Evolutionary conservation across 2,888 invertebrate genomes (phyloP).

Genomic region (Trileptium ribeirensis): DNA sequence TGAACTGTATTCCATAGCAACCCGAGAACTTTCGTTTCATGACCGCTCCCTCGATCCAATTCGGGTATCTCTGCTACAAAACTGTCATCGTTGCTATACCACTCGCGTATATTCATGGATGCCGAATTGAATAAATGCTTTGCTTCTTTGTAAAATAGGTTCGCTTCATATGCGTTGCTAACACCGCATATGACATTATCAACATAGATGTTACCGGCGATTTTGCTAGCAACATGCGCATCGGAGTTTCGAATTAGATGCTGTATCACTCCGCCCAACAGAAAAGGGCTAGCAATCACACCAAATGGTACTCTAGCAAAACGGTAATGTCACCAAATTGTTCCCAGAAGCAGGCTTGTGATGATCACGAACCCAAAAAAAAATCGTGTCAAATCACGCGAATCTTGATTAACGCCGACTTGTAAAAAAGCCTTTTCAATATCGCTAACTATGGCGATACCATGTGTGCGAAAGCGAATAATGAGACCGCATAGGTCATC

Average conservation of each 20-base stretch:
- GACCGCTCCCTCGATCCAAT: neutral
- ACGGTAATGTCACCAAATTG: conserved; percentile 29
- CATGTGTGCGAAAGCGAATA: conserved; percentile 28
- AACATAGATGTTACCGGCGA: conserved; percentile 32
- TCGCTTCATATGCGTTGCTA: conserved; percentile 13
- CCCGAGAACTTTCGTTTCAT: conserved; percentile 16
- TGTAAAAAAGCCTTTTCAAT: conserved; percentile 40
- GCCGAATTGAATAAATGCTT: conserved; percentile 28
- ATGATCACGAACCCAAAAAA: conserved; percentile 29
- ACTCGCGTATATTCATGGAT: conserved; percentile 24
- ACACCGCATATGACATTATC: conserved; percentile 29
- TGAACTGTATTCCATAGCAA: conserved; percentile 8
- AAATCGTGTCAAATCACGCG: conserved; percentile 30
- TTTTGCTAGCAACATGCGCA: neutral
- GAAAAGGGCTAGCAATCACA: conserved; percentile 27
- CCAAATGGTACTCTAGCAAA: conserved; percentile 39
- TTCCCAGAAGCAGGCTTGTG: neutral
- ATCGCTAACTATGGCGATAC: conserved; percentile 28
- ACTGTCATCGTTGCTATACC: neutral
- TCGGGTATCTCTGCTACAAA: neutral
- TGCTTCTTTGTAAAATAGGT: conserved; percentile 3
- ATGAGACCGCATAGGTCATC: conserved; percentile 27
- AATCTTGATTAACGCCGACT: conserved; percentile 25
- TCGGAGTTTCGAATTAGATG: neutral
- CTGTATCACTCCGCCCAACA: conserved; percentile 23